phyloP scores from a whole-genome alignment of 2,113 vertebrate genomes.

The Toxostoma redivivum region DNA sequence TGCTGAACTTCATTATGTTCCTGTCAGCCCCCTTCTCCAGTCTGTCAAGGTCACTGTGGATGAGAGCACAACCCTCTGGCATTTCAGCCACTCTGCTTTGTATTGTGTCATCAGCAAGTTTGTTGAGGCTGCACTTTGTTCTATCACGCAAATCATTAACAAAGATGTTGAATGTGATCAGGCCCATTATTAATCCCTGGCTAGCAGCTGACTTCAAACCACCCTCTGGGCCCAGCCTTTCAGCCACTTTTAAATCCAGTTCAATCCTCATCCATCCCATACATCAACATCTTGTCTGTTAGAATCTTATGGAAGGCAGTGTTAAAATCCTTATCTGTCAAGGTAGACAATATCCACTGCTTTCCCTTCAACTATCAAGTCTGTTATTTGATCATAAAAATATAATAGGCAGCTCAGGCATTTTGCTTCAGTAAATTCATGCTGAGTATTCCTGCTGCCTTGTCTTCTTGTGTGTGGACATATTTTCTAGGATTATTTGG shows the following conservation, averaged over 20 bases:
- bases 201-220: neutral
- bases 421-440: neutral
- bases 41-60: neutral
- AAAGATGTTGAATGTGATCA: neutral
- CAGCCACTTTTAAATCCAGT: neutral
- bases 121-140: neutral
- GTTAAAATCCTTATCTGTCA: neutral
- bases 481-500: neutral
- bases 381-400: neutral
- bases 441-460: neutral
- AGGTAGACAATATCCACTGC: neutral
- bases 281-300: neutral
- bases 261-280: neutral
- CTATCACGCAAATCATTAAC: neutral
- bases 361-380: neutral
- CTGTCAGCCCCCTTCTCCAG: neutral
- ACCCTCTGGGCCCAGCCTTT: neutral
- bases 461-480: neutral
- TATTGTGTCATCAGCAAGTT: neutral
- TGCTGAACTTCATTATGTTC: neutral
- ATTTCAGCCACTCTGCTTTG: neutral
- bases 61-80: too few relatives aligned
- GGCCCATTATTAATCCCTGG: neutral
- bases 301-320: neutral
- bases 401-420: neutral